Base-by-base conservation (phyloP, 2,113 vertebrate species). In the Pterophyllum scalare region DNA sequence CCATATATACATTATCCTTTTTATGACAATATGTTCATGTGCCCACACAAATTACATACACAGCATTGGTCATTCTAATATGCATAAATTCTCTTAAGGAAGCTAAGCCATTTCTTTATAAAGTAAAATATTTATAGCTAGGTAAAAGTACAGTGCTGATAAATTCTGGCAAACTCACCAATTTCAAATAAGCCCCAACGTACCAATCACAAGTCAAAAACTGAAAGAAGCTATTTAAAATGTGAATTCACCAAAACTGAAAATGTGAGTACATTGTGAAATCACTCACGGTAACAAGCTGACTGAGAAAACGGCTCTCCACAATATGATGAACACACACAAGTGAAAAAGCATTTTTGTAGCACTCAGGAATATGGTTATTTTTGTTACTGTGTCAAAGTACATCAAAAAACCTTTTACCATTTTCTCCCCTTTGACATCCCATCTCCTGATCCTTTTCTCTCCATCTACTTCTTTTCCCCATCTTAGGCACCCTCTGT, bases 331-430 rank as follows among this genome's bases (percentile, higher is more conserved):
- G 46, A 72, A 14, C 22, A 15, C 8, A 31, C 26, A 74, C 28
- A 67, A 67, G 33, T 72, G 67, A 54, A 72, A 72, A n/a, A 17
- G 26, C 46, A 72, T 33, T 72, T 72, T 72, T 57, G n/a, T 26
- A 79, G 31, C n/a, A 2, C 35, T 62, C 7, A 31, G 83, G 59
- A 79, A 67, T 78, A 64, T 59, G 57, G 46, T 82, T 83, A 83
- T 89, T 90, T 88, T 90, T 87, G 81, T 70, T 75, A 61, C 8
- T 10, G 33, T 33, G 62, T 87, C 75, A 60, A 80, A 88, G 61
- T 49, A 83, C 74, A 77, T 81, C 74, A 80, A 82, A 86, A 88
- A 81, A 52, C 52, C 35, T 87, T 86, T 92, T 82, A 83, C 83
- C 62, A 75, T 80, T 78, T 61, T 70, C 75, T 85, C 81, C 70